These are phyloP conservation scores for Dasyurus viverrinus DNA, from an alignment of 2,113 vertebrate species.

Conservation along the genomic window DNA sequence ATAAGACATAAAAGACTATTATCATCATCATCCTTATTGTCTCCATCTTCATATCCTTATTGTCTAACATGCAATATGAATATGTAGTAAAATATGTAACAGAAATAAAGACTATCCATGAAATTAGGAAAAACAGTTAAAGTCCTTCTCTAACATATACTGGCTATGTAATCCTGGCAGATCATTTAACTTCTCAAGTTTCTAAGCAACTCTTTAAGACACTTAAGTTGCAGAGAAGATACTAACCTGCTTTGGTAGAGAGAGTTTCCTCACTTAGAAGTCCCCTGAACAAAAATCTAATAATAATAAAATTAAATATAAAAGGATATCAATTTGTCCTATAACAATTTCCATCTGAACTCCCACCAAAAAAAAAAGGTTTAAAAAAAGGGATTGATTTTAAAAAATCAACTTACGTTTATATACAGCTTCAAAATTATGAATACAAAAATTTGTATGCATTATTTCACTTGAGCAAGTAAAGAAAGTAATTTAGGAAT, in stretches of 20 bases:
- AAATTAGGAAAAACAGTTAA: background rate
- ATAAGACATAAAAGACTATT: background rate
- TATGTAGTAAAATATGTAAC: background rate
- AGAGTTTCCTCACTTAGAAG: background rate
- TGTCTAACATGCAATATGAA: background rate
- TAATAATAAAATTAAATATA: background rate
- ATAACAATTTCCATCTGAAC: background rate
- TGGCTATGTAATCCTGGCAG: background rate
- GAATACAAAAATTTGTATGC: too few species aligned
- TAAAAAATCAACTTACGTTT: background rate
- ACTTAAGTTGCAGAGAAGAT: background rate
- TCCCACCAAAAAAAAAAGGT: background rate
- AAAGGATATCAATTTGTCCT: background rate
- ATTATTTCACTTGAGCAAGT: rapidly evolving
- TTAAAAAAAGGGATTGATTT: background rate
- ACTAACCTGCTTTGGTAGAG: background rate
- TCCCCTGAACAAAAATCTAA: background rate
- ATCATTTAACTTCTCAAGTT: background rate
- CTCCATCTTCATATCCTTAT: too few species aligned
- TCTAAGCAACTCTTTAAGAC: background rate
- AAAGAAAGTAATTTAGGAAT: background rate
- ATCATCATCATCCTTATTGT: too few species aligned
- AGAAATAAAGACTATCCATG: background rate
- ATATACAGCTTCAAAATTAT: background rate
- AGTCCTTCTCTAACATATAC: background rate